Base-by-base conservation (phyloP, 2,797 vertebrate genomes). In the Alosa sapidissima region DNA sequence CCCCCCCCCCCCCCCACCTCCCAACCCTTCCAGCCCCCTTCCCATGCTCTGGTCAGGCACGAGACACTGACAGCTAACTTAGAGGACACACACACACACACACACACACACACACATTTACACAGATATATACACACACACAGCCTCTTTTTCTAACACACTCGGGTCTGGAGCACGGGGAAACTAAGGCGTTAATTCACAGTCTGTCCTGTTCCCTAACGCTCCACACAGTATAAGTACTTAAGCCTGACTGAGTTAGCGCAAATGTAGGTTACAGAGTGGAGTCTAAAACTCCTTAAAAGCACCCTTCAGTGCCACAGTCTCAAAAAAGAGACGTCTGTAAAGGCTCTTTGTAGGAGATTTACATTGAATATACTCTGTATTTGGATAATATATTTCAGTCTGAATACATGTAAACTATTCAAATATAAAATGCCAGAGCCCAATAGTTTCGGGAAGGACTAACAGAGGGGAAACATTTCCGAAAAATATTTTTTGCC, bases 111-210 rank as follows among this genome's bases (percentile, higher is more conserved):
- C 49, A 51, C 49, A 51, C 49, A 68, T 3, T 5, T 10, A 6
- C 24, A 33, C 33, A 51, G 7, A 51, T 8, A 11, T 11, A 51
- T 9, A 68, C 5, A 62, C 33, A 8, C 9, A 33, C 13, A 72
- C 72, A 75, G 68, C 33, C 14, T 75, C 68, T 75, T 75, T 65
- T n/a, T 75, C 33, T 19, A 7, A 75, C 68, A 45, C 36, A 16
- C 68, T 45, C 3, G 14, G 36, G 41, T 47, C 7, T 78, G 16
- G 14, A 6, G 13, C 7, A 4, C 36, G 16, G 72, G 72, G 72
- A 78, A 78, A 47, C 16, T 45, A 45, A 78, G 72, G 72, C 72
- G 16, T 45, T 78, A 45, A 78, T 78, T 78, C 72, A 75, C 36
- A 45, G 72, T 47, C 58, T 62, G 49, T 51, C 49, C 8, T 21